phyloP scores from a whole-genome alignment of 2,797 vertebrate species.

The Antennarius maculatus region DNA sequence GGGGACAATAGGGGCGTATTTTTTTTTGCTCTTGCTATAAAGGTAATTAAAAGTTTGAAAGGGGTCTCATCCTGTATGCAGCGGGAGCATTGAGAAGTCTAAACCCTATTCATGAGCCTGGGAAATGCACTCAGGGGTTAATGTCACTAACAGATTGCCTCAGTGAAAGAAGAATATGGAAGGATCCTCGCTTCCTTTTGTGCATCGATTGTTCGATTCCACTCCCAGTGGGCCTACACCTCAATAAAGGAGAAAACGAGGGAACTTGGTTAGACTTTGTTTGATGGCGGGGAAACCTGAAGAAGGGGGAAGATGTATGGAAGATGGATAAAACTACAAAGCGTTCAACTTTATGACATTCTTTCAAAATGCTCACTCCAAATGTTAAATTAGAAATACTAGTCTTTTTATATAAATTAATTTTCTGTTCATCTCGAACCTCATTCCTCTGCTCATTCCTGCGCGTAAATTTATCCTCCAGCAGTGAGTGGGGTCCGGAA shows the following conservation, averaged over 20 bases:
- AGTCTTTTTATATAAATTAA: not conserved
- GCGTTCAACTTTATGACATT: not conserved
- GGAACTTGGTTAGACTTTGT: conserved; percentile 47
- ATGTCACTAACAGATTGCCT: conserved; percentile 86
- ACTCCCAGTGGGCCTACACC: conserved; percentile 76
- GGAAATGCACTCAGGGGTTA: conserved; percentile 88
- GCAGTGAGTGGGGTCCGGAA: conserved; percentile 58
- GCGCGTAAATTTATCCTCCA: conserved; percentile 66
- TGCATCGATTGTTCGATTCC: conserved; percentile 81
- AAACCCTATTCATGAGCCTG: conserved; percentile 87
- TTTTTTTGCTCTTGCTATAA: conserved; percentile 77
- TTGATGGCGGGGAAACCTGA: conserved; percentile 24
- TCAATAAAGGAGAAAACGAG: conserved; percentile 79
- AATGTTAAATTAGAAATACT: not conserved
- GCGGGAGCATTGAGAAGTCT: conserved; percentile 87
- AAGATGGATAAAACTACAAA: conserved; percentile 2
- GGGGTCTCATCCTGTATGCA: conserved; percentile 91
- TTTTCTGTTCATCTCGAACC: not conserved
- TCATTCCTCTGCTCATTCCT: conserved; percentile 42
- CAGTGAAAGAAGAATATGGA: conserved; percentile 88
- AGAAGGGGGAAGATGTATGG: not conserved
- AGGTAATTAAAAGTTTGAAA: conserved; percentile 92
- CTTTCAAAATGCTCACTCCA: not conserved
- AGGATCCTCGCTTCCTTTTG: conserved; percentile 85
- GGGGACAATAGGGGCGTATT: conserved; percentile 74